Evolutionary conservation across 2,113 vertebrate genomes (phyloP), one percentile per base, ranked within the genome.

Genomic region (Cyprinodon tularosa): DNA sequence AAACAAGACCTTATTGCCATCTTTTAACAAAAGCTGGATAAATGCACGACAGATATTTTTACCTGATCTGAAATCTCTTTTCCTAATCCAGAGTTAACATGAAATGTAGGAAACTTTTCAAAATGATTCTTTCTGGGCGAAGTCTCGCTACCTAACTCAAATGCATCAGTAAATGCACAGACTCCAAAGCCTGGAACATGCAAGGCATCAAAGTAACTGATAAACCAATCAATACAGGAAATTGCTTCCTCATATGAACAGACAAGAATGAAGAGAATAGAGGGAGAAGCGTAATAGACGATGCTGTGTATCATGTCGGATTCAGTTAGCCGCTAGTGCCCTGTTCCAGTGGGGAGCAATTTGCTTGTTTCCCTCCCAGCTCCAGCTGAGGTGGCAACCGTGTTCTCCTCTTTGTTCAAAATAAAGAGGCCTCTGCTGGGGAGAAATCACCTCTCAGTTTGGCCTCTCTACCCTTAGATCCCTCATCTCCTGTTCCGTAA

Each of bases 401-500:
- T 77, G 78, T 72, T 83, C 72, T 78, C 78, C 72, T 68, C 68
- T 38, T 29, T 69, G 63, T 69, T 81, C 65, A 64, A 87, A 91
- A 92, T 89, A 86, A 88, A 90, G 89, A 92, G 83, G 81, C 76
- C 67, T 89, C 90, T 87, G 82, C 80, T 81, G 86, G 72, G 62
- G 50, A 90, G 90, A 91, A 92, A 89, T 92, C 88, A 88, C 87
- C 86, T 89, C 84, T 91, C 85, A 85, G 86, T 86, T 91, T 91
- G 88, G 86, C 86, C 85, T 87, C 72, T 85, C 77, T 63, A 72
- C 86, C 84, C 84, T 78, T 66, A 82, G 84, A 92, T 91, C 88
- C 76, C 86, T 93, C 91, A 93, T 93, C 91, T 93, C 86, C 91
- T 63, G 78, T 29, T 72, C 72, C 39, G 66, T 87, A 90, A 90